A percentile compares a stretch with the other conserved stretches of the same genome.
phyloP scores from a whole-genome alignment of 2,797 vertebrate species.

The Eulemur mongoz region DNA sequence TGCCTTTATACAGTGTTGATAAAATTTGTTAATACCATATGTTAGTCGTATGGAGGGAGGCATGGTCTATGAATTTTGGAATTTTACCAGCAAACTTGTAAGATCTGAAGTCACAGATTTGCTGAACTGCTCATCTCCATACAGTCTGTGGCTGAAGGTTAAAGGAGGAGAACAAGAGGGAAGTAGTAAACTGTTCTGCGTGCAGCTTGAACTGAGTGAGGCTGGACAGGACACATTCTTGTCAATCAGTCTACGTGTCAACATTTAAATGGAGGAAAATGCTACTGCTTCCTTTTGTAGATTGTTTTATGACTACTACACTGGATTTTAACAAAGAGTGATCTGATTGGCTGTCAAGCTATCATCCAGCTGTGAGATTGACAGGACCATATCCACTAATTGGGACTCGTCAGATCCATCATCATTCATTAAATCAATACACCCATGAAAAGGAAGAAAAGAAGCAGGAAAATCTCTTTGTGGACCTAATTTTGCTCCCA shows the following conservation, averaged over 20 bases:
- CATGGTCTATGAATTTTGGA: conserved; percentile 81
- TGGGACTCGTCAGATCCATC: conserved; percentile 38
- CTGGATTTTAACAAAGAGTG: conserved; percentile 48
- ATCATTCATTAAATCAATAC: conserved; percentile 63
- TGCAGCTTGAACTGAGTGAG: neutral
- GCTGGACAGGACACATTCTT: conserved; percentile 44
- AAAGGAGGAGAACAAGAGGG: neutral
- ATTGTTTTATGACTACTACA: conserved; percentile 15
- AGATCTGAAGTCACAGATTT: conserved; percentile 74
- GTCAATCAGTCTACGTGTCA: conserved; percentile 21
- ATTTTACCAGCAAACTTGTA: conserved; percentile 80
- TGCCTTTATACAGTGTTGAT: conserved; percentile 73
- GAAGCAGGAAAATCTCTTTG: neutral
- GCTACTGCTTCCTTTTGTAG: neutral
- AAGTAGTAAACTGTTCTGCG: conserved; percentile 46
- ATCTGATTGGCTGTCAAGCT: conserved; percentile 62
- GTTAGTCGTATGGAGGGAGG: conserved; percentile 81
- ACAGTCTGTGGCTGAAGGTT: conserved; percentile 59
- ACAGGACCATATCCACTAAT: conserved; percentile 7
- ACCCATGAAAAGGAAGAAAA: conserved; percentile 10
- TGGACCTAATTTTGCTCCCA: neutral
- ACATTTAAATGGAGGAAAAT: neutral
- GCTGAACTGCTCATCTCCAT: conserved; percentile 64
- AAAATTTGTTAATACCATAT: conserved; percentile 85
- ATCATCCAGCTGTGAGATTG: conserved; percentile 58